Evolutionary conservation across 2,888 invertebrate genomes (phyloP).

Genomic region (Microplitis manilae): DNA sequence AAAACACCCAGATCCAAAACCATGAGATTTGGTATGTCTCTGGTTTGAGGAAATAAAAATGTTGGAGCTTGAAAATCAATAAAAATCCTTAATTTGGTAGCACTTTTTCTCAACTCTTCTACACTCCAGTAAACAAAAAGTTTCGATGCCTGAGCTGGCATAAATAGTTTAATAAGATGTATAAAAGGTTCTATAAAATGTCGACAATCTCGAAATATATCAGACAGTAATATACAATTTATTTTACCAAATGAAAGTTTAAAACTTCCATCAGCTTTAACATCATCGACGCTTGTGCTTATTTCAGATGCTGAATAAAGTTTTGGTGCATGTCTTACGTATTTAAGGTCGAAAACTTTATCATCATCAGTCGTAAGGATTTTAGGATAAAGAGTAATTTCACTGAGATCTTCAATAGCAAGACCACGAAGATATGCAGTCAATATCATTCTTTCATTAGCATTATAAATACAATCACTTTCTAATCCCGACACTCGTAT

Average conservation of each 20-base stretch:
- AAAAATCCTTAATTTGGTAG: constrained; percentile 76
- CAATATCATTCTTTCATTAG: constrained; percentile 84
- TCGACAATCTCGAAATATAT: constrained; percentile 78
- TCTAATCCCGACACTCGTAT: constrained; percentile 79
- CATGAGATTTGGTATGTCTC: constrained; percentile 83
- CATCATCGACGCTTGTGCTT: constrained; percentile 66
- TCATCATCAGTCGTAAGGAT: constrained; percentile 85
- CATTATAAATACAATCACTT: constrained; percentile 84
- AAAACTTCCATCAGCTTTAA: constrained; percentile 81
- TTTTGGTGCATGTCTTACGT: constrained; percentile 79
- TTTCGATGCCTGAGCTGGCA: constrained; percentile 44
- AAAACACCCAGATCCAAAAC: constrained; percentile 84
- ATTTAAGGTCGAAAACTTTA: constrained; percentile 85
- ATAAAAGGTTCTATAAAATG: constrained; percentile 75
- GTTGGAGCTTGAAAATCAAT: constrained; percentile 83
- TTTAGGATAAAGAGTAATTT: constrained; percentile 84
- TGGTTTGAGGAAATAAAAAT: constrained; percentile 84
- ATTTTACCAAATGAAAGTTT: constrained; percentile 81
- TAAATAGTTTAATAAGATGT: constrained; percentile 40
- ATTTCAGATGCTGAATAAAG: constrained; percentile 73
- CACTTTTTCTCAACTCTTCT: constrained; percentile 73
- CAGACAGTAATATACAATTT: constrained; percentile 80
- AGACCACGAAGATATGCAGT: constrained; percentile 80
- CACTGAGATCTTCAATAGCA: constrained; percentile 81
- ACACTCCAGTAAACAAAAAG: constrained; percentile 64